Percentiles rank a stretch among this genome's conserved stretches.
Conservation (phyloP, 2,113 vertebrate species). For the Aspiorhynchus laticeps region DNA sequence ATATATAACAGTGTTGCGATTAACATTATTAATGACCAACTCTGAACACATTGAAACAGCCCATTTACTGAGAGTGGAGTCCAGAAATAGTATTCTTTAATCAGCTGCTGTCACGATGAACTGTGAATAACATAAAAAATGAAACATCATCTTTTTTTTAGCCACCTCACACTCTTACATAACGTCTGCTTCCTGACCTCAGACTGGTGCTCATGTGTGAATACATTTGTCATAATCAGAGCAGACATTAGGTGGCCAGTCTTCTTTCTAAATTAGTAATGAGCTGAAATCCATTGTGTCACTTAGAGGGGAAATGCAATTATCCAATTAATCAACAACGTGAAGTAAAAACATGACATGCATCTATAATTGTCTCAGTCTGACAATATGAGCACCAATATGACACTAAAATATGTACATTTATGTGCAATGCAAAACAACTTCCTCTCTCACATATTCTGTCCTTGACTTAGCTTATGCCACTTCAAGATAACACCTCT, state of each 20-base stretch:
- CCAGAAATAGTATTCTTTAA: conserved; percentile 49
- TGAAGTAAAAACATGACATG: conserved; percentile 18
- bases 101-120: conserved; percentile 38
- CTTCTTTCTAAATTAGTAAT: conserved; percentile 43
- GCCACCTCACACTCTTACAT: conserved; percentile 37
- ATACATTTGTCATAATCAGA: conserved; percentile 41
- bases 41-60: background rate
- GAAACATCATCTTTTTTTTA: conserved; percentile 32
- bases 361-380: background rate
- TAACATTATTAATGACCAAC: background rate
- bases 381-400: background rate
- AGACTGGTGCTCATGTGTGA: conserved; percentile 26
- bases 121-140: conserved; percentile 48
- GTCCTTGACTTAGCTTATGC: background rate
- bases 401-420: too few relatives aligned
- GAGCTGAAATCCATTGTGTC: conserved; percentile 8
- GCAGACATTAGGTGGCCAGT: conserved; percentile 27
- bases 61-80: conserved; percentile 22
- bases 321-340: background rate
- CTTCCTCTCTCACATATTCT: background rate
- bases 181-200: conserved; percentile 42
- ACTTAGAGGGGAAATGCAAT: background rate
- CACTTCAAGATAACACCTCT: background rate
- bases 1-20: background rate
- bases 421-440: background rate